Evolutionary conservation across 2,888 invertebrate species (phyloP), one percentile per base, ranked within the genome.

Genomic region (Atethmia centrago): DNA sequence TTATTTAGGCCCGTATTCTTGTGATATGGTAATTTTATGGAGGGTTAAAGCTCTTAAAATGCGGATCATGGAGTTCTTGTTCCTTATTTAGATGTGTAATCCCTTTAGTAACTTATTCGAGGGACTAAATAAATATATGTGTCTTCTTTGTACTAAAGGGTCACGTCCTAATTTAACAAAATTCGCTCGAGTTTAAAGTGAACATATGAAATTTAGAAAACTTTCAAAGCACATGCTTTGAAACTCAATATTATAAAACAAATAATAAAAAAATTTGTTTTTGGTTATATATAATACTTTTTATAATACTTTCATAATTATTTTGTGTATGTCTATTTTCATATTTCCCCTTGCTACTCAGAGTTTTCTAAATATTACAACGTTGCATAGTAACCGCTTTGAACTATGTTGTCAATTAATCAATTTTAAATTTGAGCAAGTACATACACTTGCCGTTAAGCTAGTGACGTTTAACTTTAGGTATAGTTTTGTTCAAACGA

Each of bases 391-490:
- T 75, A 71, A 76, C 74, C 42, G 63, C 71, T 69, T 65, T 80
- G 59, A 74, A 66, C 36, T 68, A 71, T 68, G 31, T 82, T 82
- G 86, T 75, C 68, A 77, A 85, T 74, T 87, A 80, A 84, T 77
- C 86, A 84, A 36, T 79, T 77, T 77, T 72, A 70, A 65, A 69
- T 64, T 63, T 74, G 45, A 74, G 65, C 62, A 77, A 80, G 65
- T 74, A 67, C 40, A 65, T 69, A 36, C 85, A 83, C 85, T 84
- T 85, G 85, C 86, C 76, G 84, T 80, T 70, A 82, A 63, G 79
- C 16, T 31, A n/a, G 56, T 62, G 51, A 45, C 64, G 21, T 47
- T 42, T 58, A n/a, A 45, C 25, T 42, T 47, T 69, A 74, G 68
- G 53, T 53, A 71, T 71, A 45, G 10, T 19, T 63, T 56, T 55